Percentiles rank a stretch among this genome's conserved stretches.
These are phyloP conservation scores for Oryzias celebensis DNA, from an alignment of 2,113 vertebrate genomes.

Conservation along the genomic window DNA sequence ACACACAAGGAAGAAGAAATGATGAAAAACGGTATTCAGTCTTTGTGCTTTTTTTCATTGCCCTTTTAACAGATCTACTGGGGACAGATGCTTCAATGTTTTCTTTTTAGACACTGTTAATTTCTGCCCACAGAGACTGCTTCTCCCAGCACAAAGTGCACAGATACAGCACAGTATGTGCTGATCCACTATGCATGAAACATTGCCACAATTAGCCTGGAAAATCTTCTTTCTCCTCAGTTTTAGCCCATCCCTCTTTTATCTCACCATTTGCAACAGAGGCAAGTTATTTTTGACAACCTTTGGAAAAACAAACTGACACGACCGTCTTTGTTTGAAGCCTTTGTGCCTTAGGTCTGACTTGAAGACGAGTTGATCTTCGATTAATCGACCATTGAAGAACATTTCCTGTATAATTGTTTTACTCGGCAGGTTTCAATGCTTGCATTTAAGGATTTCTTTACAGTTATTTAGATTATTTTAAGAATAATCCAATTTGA, in stretches of 20 bases:
- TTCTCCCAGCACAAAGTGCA: constrained; percentile 30
- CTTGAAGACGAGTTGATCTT: constrained; percentile 25
- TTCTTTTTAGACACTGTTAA: constrained; percentile 32
- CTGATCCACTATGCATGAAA: constrained; percentile 45
- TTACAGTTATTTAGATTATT: constrained; percentile 12
- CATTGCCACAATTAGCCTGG: constrained; percentile 45
- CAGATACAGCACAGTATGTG: constrained; percentile 20
- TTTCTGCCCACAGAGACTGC: constrained; percentile 51
- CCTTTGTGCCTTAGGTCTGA: constrained; percentile 29
- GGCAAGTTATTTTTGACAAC: constrained; percentile 46
- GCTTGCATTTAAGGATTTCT: constrained; percentile 19
- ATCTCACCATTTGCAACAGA: constrained; percentile 22
- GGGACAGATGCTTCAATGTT: constrained; percentile 21
- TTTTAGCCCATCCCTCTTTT: not conserved
- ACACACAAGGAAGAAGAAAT: not conserved
- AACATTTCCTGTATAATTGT: constrained; percentile 12
- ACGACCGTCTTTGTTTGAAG: constrained; percentile 22
- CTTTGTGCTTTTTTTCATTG: constrained; percentile 4
- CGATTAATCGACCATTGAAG: constrained; percentile 22
- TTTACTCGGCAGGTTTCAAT: constrained; percentile 12
- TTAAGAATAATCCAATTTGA: constrained; percentile 19
- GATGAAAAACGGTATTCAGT: not conserved
- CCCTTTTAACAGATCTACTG: constrained; percentile 5
- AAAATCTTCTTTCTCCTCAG: constrained; percentile 26
- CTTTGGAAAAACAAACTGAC: constrained; percentile 22